A percentile compares a stretch with the other conserved stretches of the same genome.
phyloP scores from a whole-genome alignment of 2,113 vertebrate genomes.

The Mormyrus iriodes region DNA sequence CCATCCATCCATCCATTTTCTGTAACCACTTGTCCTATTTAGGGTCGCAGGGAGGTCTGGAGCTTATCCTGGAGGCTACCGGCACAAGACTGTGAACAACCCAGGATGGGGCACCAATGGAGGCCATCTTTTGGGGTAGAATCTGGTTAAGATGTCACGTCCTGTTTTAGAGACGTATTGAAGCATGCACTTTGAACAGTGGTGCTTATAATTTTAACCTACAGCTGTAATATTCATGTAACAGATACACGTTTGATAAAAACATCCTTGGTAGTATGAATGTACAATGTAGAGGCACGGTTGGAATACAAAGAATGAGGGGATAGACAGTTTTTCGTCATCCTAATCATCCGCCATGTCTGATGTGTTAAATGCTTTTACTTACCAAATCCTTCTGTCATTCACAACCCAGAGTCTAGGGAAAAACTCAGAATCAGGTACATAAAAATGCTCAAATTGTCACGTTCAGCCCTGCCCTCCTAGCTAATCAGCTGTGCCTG shows the following conservation, averaged over 20 bases:
- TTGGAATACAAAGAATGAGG: too few relatives aligned
- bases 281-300: too few relatives aligned
- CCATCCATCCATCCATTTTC: too few relatives aligned
- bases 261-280: not conserved
- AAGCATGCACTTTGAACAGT: not conserved
- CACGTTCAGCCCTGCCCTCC: too few relatives aligned
- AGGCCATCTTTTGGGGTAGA: not conserved
- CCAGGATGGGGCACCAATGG: too few relatives aligned
- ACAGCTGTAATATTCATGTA: not conserved
- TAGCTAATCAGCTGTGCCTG: too few relatives aligned
- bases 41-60: too few relatives aligned
- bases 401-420: not conserved
- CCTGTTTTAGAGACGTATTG: not conserved
- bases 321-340: too few relatives aligned
- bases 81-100: too few relatives aligned
- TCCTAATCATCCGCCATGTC: not conserved
- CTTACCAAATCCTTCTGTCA: not conserved
- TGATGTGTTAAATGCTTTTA: not conserved
- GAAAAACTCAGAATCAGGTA: not conserved
- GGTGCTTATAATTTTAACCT: not conserved
- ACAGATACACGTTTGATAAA: not conserved
- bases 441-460: not conserved
- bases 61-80: too few relatives aligned
- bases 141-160: not conserved
- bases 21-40: too few relatives aligned